These are phyloP conservation scores for Agonopterix arenella DNA, from an alignment of 2,888 invertebrate species.

Conservation along the genomic window DNA sequence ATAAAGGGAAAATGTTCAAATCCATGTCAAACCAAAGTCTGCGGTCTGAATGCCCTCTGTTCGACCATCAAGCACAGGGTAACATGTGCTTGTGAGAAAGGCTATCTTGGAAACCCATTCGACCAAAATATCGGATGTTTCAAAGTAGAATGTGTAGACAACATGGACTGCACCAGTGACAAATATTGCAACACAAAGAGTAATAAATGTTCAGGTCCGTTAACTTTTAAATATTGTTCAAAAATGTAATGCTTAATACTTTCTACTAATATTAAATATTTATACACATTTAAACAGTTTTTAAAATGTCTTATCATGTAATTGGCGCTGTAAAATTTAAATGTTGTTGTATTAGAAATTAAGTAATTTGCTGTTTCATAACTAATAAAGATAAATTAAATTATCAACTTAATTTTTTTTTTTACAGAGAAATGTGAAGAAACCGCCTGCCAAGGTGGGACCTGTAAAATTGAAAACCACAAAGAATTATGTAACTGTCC, in stretches of 20 bases:
- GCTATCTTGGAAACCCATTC: slow-evolving; percentile 88
- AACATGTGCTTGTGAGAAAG: slow-evolving; percentile 86
- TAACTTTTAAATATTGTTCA: neutral
- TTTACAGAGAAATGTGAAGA: slow-evolving; percentile 87
- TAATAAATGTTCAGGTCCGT: slow-evolving; percentile 87
- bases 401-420: too few species aligned
- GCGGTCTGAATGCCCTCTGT: slow-evolving; percentile 88
- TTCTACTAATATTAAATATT: slow-evolving; percentile 4
- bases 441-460: slow-evolving; percentile 87
- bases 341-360: too few species aligned
- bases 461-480: slow-evolving; percentile 85
- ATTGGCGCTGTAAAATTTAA: too few species aligned
- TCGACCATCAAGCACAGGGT: slow-evolving; percentile 83
- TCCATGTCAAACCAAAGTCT: slow-evolving; percentile 84
- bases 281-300: neutral
- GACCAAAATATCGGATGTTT: slow-evolving; percentile 89
- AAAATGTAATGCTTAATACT: neutral
- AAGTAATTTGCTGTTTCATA: too few species aligned
- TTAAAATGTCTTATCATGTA: too few species aligned
- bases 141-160: slow-evolving; percentile 89
- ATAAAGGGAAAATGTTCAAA: slow-evolving; percentile 86
- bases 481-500: slow-evolving; percentile 84
- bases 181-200: slow-evolving; percentile 85
- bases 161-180: slow-evolving; percentile 84
- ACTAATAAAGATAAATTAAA: too few species aligned